These are phyloP conservation scores for Babylonia areolata DNA, from an alignment of 1,140 invertebrate species.

Conservation along the genomic window DNA sequence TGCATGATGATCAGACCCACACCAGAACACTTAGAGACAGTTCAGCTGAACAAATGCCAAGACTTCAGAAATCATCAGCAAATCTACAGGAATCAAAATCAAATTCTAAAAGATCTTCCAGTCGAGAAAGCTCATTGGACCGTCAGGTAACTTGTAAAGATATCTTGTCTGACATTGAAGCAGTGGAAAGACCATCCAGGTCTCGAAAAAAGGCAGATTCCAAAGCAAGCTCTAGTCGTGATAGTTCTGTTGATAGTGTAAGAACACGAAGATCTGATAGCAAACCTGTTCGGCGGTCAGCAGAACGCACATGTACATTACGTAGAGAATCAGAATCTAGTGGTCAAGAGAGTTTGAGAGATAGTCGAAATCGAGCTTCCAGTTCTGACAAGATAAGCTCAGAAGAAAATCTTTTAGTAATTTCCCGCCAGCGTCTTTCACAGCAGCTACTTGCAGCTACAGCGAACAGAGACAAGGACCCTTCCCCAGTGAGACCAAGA, in stretches of 20 bases:
- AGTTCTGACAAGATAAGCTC: not conserved
- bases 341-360: constrained; percentile 12
- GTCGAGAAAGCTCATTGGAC: constrained; percentile 28
- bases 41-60: not conserved
- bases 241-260: constrained; percentile 28
- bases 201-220: not conserved
- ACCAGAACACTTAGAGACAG: not conserved
- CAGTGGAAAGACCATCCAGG: not conserved
- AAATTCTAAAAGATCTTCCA: not conserved
- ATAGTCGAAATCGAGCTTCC: not conserved
- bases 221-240: constrained; percentile 21
- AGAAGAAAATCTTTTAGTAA: constrained; percentile 8
- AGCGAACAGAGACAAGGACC: not conserved
- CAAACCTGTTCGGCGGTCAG: not conserved
- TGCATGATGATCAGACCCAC: not conserved
- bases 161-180: not conserved
- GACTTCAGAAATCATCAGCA: not conserved
- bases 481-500: not conserved
- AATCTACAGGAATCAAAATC: not conserved
- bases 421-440: constrained; percentile 17
- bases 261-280: constrained; percentile 2
- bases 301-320: not conserved
- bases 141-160: not conserved
- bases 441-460: not conserved
- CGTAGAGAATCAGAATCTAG: not conserved